Percentiles rank a stretch among this genome's conserved stretches.
phyloP scores from a whole-genome alignment of 2,888 invertebrate genomes.

The Saturnia pavonia region DNA sequence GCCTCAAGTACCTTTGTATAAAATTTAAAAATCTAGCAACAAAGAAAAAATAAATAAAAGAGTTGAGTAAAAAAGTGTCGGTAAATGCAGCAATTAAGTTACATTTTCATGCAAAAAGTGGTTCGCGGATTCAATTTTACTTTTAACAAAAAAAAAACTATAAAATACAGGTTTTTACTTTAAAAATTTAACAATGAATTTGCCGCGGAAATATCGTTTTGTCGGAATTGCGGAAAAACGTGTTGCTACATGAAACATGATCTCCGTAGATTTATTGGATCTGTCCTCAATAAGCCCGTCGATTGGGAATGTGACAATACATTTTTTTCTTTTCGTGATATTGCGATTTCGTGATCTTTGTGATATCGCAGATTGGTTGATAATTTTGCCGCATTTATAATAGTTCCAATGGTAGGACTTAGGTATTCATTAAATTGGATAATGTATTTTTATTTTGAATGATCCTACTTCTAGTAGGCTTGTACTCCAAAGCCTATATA shows the following conservation, averaged over 20 bases:
- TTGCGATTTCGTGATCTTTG: background rate
- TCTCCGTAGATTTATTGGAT: background rate
- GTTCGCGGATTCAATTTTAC: slow-evolving; percentile 38
- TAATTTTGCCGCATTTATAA: too few species aligned
- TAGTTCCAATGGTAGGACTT: too few species aligned
- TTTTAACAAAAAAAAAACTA: slow-evolving; percentile 28
- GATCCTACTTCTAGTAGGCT: too few species aligned
- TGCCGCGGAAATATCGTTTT: slow-evolving; percentile 28
- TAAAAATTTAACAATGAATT: slow-evolving; percentile 34
- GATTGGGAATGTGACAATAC: background rate
- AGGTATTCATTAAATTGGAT: too few species aligned
- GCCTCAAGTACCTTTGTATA: background rate
- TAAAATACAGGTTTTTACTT: slow-evolving; percentile 31
- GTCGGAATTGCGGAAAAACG: slow-evolving; percentile 4
- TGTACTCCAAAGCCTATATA: too few species aligned
- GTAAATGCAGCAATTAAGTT: slow-evolving; percentile 20
- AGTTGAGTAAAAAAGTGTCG: slow-evolving; percentile 15
- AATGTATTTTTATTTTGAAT: too few species aligned
- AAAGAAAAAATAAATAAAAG: slow-evolving; percentile 6
- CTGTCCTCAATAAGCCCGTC: background rate
- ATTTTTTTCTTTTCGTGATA: background rate
- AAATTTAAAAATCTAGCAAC: slow-evolving; percentile 15
- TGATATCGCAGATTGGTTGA: background rate
- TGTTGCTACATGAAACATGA: background rate
- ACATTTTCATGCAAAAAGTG: slow-evolving; percentile 29